Evolutionary conservation across 2,113 vertebrate species (phyloP).

Genomic region (Brienomyrus longianalis): DNA sequence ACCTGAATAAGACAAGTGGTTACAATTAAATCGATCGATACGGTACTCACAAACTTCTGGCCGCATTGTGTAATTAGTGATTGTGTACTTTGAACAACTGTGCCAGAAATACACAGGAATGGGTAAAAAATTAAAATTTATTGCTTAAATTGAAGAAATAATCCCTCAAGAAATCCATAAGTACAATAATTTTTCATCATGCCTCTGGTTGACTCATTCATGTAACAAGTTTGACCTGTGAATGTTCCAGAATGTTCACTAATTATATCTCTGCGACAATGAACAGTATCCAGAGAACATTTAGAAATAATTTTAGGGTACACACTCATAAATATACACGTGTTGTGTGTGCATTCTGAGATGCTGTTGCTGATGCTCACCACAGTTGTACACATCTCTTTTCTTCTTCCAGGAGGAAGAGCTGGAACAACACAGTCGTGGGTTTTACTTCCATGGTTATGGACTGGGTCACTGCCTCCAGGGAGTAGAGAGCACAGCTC

Average conservation of each 20-base stretch:
- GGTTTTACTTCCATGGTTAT: constrained; percentile 69
- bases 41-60: background rate
- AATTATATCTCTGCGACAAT: background rate
- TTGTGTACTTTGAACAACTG: background rate
- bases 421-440: constrained; percentile 64
- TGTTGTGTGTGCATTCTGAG: background rate
- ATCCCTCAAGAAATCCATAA: background rate
- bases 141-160: background rate
- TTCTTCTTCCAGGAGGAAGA: constrained; percentile 61
- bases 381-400: background rate
- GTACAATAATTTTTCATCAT: background rate
- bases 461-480: constrained; percentile 65
- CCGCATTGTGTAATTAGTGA: background rate
- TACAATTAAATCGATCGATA: background rate
- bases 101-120: background rate
- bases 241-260: background rate
- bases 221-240: background rate
- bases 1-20: background rate
- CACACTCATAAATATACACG: background rate
- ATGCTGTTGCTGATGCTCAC: no score
- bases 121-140: background rate
- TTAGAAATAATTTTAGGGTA: background rate
- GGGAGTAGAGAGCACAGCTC: constrained; percentile 51
- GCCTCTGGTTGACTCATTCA: background rate
- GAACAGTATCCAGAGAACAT: background rate